These are phyloP conservation scores for Drosophila acutilabella DNA, from an alignment of 2,888 invertebrate species.

Conservation along the genomic window DNA sequence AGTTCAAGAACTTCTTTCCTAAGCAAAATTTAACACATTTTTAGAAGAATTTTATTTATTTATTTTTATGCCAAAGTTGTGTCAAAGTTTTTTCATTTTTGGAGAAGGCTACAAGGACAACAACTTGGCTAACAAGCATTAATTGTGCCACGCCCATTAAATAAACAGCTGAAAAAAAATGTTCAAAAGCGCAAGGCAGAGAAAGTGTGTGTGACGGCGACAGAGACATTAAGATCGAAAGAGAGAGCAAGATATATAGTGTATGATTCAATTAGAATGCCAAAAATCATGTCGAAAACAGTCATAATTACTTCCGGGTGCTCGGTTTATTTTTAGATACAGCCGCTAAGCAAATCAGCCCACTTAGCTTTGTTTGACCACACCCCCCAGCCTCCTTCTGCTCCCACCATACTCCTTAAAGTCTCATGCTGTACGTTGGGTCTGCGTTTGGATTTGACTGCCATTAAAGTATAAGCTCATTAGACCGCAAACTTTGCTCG, in stretches of 20 bases:
- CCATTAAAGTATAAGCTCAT: constrained; percentile 63
- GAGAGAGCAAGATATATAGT: constrained; percentile 3
- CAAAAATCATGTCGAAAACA: constrained; percentile 73
- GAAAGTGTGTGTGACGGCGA: background rate
- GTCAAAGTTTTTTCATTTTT: constrained; percentile 1
- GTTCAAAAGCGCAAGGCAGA: background rate
- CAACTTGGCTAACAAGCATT: constrained; percentile 19
- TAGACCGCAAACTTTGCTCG: constrained; percentile 66
- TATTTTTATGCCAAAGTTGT: constrained; percentile 1
- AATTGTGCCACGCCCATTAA: constrained; percentile 22
- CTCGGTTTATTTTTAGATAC: constrained; percentile 36
- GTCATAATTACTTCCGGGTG: constrained; percentile 74
- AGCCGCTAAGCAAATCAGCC: background rate
- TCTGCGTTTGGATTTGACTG: constrained; percentile 17
- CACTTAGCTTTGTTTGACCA: background rate
- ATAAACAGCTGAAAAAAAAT: background rate
- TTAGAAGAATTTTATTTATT: background rate
- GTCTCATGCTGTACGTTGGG: too few species aligned
- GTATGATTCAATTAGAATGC: constrained; percentile 71
- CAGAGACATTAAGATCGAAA: too few species aligned
- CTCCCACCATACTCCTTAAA: background rate
- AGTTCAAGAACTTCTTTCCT: background rate
- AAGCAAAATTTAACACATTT: background rate
- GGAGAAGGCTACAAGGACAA: constrained; percentile 1
- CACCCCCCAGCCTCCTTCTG: background rate